Evolutionary conservation across 2,113 vertebrate species (phyloP).

Genomic region (Thalassoma bifasciatum): DNA sequence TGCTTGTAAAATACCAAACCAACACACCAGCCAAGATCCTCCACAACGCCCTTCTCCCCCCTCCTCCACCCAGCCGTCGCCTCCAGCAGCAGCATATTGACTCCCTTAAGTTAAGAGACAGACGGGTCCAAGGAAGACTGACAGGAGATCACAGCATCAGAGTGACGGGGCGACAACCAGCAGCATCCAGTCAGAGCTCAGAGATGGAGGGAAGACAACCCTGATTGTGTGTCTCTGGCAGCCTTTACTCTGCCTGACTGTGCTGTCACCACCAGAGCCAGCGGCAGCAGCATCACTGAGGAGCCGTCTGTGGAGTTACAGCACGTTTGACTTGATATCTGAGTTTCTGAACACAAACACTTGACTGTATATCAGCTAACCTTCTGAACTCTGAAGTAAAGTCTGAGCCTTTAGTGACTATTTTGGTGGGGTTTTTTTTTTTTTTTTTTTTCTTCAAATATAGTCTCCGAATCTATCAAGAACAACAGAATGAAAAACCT

Average conservation of each 20-base stretch:
- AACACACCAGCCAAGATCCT: not conserved
- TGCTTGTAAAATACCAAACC: conserved; percentile 5
- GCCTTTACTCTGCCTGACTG: conserved; percentile 12
- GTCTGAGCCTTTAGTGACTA: no score
- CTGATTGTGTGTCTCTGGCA: conserved; percentile 7
- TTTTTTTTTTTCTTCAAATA: no score
- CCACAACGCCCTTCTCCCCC: no score
- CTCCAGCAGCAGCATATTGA: conserved; percentile 15
- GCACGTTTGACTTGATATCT: no score
- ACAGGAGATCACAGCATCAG: conserved; percentile 16
- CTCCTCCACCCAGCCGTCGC: not conserved
- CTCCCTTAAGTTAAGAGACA: conserved; percentile 21
- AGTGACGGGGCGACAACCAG: conserved; percentile 20
- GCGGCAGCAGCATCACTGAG: not conserved
- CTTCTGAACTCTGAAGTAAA: no score
- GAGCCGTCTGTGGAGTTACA: no score
- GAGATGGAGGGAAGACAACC: conserved; percentile 22
- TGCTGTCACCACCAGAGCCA: no score
- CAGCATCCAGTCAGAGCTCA: conserved; percentile 14
- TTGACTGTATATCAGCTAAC: not conserved
- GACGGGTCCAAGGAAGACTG: conserved; percentile 46
- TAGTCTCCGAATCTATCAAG: no score
- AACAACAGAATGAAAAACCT: no score
- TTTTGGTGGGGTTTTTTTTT: no score
- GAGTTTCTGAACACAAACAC: not conserved